Evolutionary conservation across 2,797 vertebrate species (phyloP), one percentile per base, ranked within the genome.

Genomic region (Mormyrus hasselquistii): DNA sequence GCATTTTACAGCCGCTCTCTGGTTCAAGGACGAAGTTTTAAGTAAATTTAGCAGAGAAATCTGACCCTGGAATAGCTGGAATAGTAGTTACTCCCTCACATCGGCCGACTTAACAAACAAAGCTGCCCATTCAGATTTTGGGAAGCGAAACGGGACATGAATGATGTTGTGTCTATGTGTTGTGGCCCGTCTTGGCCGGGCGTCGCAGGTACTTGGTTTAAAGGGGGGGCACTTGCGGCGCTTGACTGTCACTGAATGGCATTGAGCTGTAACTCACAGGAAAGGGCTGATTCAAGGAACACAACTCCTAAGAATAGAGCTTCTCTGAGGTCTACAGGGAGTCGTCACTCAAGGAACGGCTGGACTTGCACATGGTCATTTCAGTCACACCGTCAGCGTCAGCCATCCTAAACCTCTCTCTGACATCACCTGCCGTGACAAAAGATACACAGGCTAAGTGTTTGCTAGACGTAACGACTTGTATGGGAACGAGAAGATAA

Each of bases 41-140:
- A 82, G 76, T 47, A 82, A 82, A 82, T 44, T 82, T 82, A 82
- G 76, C 41, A 47, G 41, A n/a, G 76, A n/a, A 82, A 82, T 47
- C 22, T 82, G 76, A 82, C 38, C 41, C 8, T 38, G 69, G 69
- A 16, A 38, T 82, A n/a, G 41, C 76, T 10, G 76, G 76, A n/a
- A 82, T 3, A 47, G 76, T 3, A 34, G 38, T 47, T n/a, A 22
- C 6, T 82, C 41, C 41, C 38, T 44, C 76, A n/a, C 76, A 9
- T 9, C 3, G 76, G 76, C 41, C 19, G 41, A 44, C 19, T 47
- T 47, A n/a, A 19, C 41, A 19, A 34, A 82, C 38, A 47, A 82
- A 82, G 41, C 41, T 82, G 16, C 76, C 8, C 76, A 8, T 82
- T 82, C 19, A n/a, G 76, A 82, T 82, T 44, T 19, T 9, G 38